Evolutionary conservation across 92 coral and sea anemone species (phyloP).

Genomic region (Heteractis magnifica): DNA sequence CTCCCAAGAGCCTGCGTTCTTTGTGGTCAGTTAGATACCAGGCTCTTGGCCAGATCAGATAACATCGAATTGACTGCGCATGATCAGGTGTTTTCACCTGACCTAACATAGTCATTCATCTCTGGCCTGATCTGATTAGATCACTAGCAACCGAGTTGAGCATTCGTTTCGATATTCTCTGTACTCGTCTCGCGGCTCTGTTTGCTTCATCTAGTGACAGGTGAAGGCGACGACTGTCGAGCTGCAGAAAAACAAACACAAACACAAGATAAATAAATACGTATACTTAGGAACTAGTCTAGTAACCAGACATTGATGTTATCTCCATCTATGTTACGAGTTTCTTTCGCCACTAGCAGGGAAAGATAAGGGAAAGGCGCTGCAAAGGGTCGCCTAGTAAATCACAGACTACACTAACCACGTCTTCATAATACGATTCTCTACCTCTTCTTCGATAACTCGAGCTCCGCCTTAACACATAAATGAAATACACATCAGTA

Average conservation of each 20-base stretch:
- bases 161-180: conserved; percentile 88
- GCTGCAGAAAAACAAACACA: conserved; percentile 21
- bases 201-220: conserved; percentile 92
- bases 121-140: conserved; percentile 75
- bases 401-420: conserved; percentile 23
- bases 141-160: conserved; percentile 76
- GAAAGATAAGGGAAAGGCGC: not conserved
- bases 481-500: not conserved
- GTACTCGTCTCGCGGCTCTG: conserved; percentile 91
- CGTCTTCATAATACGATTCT: conserved; percentile 40
- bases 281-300: too few species aligned
- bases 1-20: not conserved
- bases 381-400: not conserved
- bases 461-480: conserved; percentile 26
- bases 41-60: not conserved
- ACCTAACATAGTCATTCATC: conserved; percentile 19
- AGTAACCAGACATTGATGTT: too few species aligned
- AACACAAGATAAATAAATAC: not conserved
- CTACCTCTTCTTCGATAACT: conserved; percentile 35
- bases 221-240: conserved; percentile 69
- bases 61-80: not conserved
- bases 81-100: not conserved
- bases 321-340: too few species aligned
- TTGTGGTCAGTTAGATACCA: not conserved
- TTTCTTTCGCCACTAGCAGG: not conserved